A percentile compares a stretch with the other conserved stretches of the same genome.
These are phyloP conservation scores for Alviniconcha strummeri DNA, from an alignment of 2,888 invertebrate species.

Conservation along the genomic window DNA sequence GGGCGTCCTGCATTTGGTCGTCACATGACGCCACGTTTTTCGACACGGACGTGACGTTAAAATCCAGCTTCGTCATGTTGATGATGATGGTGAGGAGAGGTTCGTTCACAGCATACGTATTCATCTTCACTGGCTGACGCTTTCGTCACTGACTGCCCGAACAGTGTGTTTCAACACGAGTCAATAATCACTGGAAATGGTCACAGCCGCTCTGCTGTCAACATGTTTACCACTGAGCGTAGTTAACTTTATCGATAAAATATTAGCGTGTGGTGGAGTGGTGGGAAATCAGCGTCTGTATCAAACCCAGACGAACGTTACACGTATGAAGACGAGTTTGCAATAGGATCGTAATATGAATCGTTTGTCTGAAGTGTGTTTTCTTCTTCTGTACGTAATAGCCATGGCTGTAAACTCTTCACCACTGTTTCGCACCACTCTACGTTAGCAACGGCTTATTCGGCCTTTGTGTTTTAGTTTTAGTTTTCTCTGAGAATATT, in stretches of 20 bases:
- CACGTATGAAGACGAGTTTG: background rate
- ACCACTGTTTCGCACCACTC: no score
- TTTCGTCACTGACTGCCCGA: no score
- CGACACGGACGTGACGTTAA: background rate
- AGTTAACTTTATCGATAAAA: no score
- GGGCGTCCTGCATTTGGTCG: slow-evolving; percentile 37
- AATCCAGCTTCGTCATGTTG: background rate
- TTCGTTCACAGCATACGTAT: slow-evolving; percentile 5
- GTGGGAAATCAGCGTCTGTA: no score
- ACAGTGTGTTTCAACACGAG: no score
- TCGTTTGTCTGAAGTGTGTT: background rate
- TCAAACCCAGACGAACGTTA: background rate
- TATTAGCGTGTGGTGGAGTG: no score
- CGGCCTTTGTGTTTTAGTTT: no score
- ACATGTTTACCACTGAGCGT: no score
- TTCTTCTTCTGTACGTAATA: slow-evolving; percentile 14
- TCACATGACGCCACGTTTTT: slow-evolving; percentile 13
- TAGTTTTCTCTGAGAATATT: no score
- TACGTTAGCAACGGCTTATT: no score
- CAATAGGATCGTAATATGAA: background rate
- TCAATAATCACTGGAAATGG: no score
- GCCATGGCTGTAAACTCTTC: background rate
- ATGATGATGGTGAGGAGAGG: slow-evolving; percentile 10
- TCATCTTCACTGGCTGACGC: background rate
- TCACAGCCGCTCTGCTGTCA: no score